phyloP scores from a whole-genome alignment of 2,797 vertebrate species.

The Centropyge bicolor region DNA sequence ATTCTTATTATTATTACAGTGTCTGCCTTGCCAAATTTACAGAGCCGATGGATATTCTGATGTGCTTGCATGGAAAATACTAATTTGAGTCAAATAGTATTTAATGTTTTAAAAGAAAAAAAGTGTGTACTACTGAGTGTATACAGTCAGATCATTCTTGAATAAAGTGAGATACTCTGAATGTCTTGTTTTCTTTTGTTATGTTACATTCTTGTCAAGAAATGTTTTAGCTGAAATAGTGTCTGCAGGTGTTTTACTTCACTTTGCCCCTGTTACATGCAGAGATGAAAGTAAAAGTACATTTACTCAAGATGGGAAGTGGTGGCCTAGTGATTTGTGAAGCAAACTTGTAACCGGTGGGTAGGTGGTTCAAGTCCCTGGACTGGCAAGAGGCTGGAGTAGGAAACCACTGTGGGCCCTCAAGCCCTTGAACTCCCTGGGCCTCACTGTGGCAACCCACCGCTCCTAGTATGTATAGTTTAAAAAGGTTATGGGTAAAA shows the following conservation, averaged over 20 bases:
- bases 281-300: not conserved
- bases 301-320: too few species aligned
- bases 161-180: constrained; percentile 9
- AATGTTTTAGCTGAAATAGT: not conserved
- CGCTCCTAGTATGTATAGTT: too few species aligned
- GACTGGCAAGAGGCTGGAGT: too few species aligned
- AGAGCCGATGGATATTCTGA: not conserved
- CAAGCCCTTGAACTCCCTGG: too few species aligned
- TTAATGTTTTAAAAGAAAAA: not conserved
- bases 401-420: too few species aligned
- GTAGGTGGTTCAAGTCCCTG: too few species aligned
- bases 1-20: too few species aligned
- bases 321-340: too few species aligned
- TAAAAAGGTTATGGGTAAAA: too few species aligned
- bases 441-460: too few species aligned
- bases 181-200: not conserved
- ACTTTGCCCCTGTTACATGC: not conserved
- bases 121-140: not conserved
- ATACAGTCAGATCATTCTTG: not conserved
- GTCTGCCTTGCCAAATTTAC: not conserved
- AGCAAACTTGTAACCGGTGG: too few species aligned
- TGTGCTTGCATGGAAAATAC: not conserved
- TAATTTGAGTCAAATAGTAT: not conserved
- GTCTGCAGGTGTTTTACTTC: too few species aligned
- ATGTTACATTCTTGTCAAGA: not conserved